These are phyloP conservation scores for Accipiter virgatus DNA, from an alignment of 2,113 vertebrate species.

Conservation along the genomic window DNA sequence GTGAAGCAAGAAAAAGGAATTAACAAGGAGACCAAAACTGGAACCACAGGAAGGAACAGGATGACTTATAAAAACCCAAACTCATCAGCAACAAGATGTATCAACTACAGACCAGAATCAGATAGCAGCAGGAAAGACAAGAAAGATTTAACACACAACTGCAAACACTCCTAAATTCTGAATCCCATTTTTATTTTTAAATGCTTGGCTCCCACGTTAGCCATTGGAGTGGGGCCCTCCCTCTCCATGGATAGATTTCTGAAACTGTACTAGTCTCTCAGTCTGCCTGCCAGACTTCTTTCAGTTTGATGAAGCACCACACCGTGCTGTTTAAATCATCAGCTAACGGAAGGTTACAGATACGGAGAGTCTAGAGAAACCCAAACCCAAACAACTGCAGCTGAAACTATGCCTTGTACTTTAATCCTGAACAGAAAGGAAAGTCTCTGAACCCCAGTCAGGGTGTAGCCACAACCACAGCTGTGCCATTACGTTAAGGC, in stretches of 20 bases:
- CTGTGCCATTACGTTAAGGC: slow-evolving; percentile 51
- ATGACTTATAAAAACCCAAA: background rate
- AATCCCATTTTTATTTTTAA: background rate
- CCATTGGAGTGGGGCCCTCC: background rate
- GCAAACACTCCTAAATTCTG: background rate
- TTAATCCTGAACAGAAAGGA: slow-evolving; percentile 60
- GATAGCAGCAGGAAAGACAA: fast-evolving
- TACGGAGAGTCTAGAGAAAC: slow-evolving; percentile 15
- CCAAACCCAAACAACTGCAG: slow-evolving; percentile 63
- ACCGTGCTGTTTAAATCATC: background rate
- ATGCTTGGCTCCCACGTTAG: background rate
- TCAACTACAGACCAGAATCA: background rate
- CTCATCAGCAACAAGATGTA: background rate
- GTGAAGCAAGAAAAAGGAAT: background rate
- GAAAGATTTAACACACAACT: background rate
- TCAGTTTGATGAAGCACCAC: slow-evolving; percentile 18
- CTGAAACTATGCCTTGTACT: slow-evolving; percentile 64
- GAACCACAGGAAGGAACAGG: background rate
- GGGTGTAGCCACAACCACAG: slow-evolving; percentile 53
- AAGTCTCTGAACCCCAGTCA: slow-evolving; percentile 28
- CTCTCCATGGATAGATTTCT: background rate
- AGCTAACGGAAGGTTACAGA: slow-evolving; percentile 30
- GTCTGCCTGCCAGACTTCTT: slow-evolving; percentile 17
- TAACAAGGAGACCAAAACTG: background rate
- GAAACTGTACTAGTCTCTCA: background rate